Evolutionary conservation across 1,140 invertebrate species (phyloP).

Genomic region (Penaeus indicus): DNA sequence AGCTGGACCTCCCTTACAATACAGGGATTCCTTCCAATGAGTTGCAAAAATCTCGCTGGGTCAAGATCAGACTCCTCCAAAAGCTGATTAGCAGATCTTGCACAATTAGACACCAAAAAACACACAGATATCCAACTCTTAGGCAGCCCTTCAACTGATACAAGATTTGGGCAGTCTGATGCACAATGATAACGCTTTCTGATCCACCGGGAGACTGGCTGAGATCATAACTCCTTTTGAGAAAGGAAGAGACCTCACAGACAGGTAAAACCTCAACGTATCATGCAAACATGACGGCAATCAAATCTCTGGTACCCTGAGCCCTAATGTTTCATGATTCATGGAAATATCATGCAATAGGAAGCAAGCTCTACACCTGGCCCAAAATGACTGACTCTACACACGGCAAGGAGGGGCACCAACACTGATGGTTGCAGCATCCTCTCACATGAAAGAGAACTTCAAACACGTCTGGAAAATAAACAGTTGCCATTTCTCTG

Average conservation of each 20-base stretch:
- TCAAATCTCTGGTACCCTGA: constrained; percentile 36
- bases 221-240: too few relatives aligned
- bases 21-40: constrained; percentile 47
- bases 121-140: constrained; percentile 34
- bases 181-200: too few relatives aligned
- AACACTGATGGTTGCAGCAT: constrained; percentile 59
- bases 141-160: constrained; percentile 45
- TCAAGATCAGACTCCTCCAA: constrained; percentile 10
- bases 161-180: too few relatives aligned
- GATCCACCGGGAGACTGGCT: too few relatives aligned
- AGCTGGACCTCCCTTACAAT: constrained; percentile 49
- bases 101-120: constrained; percentile 10
- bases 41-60: constrained; percentile 37
- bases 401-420: constrained; percentile 62
- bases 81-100: constrained; percentile 33
- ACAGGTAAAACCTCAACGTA: neutral
- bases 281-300: constrained; percentile 20
- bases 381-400: constrained; percentile 62
- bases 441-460: constrained; percentile 60
- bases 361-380: constrained; percentile 64
- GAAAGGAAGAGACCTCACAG: too few relatives aligned
- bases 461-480: constrained; percentile 1
- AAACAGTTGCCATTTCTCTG: constrained; percentile 56
- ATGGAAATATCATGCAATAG: constrained; percentile 60
- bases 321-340: constrained; percentile 54